phyloP scores from a whole-genome alignment of 2,797 vertebrate species.

The Schizothorax lantsangensis region DNA sequence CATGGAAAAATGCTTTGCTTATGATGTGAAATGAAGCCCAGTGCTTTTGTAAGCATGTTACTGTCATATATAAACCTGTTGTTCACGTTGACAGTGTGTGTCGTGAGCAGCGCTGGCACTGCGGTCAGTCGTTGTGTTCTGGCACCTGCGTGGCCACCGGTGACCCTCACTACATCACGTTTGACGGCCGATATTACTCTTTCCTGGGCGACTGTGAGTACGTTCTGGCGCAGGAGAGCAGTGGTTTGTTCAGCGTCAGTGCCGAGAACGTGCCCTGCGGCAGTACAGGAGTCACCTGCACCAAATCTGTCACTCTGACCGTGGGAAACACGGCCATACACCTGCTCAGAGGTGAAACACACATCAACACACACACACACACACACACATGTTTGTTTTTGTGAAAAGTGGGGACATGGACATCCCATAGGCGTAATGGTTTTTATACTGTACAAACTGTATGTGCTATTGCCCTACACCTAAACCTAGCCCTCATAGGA shows the following conservation, averaged over 20 bases:
- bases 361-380: neutral
- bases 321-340: constrained; percentile 85
- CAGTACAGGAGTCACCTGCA: constrained; percentile 87
- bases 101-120: constrained; percentile 83
- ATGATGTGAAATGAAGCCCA: neutral
- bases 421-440: too few species aligned
- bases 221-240: constrained; percentile 80
- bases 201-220: constrained; percentile 94
- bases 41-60: neutral
- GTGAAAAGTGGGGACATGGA: too few species aligned
- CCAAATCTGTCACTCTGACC: constrained; percentile 86
- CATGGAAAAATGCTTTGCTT: neutral
- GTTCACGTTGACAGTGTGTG: constrained; percentile 78
- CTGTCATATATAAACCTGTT: neutral
- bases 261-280: constrained; percentile 92
- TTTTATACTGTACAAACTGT: too few species aligned
- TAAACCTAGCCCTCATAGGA: too few species aligned
- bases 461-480: too few species aligned
- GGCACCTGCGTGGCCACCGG: constrained; percentile 89
- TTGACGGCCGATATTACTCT: constrained; percentile 86
- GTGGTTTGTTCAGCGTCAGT: constrained; percentile 81
- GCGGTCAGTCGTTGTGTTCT: constrained; percentile 74
- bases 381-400: neutral
- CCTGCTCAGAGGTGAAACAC: constrained; percentile 84
- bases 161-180: constrained; percentile 91